Percentiles rank a stretch among this genome's conserved stretches.
Conservation (phyloP, 2,888 invertebrate species). For the Cylloceria caligata region DNA sequence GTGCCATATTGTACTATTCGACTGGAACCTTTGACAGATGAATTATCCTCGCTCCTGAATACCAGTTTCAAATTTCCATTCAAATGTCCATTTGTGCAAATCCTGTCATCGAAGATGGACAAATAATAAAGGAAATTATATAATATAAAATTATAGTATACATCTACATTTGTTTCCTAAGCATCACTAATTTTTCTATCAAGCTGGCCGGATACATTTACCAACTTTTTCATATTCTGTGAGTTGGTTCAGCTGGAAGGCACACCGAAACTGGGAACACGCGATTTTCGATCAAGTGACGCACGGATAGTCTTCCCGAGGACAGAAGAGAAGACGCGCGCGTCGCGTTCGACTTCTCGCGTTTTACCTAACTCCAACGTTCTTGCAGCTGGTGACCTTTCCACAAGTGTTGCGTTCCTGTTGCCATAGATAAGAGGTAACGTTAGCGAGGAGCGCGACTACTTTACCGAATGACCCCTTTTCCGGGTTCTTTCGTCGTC, state of each 20-base stretch:
- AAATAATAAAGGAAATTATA: neutral
- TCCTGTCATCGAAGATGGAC: neutral
- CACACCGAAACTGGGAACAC: conserved; percentile 31
- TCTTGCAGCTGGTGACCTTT: conserved; percentile 77
- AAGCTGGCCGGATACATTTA: conserved; percentile 3
- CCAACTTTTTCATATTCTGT: conserved; percentile 6
- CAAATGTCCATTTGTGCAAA: conserved; percentile 5
- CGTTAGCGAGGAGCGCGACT: conserved; percentile 75
- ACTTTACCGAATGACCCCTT: conserved; percentile 82
- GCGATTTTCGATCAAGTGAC: conserved; percentile 76
- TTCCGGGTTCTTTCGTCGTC: conserved; percentile 67
- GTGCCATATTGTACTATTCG: neutral
- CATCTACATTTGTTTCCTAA: neutral
- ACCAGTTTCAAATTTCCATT: neutral
- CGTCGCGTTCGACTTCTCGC: no score
- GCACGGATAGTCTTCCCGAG: conserved; percentile 69
- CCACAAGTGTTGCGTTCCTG: conserved; percentile 80
- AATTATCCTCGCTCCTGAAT: conserved; percentile 30
- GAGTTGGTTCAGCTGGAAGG: neutral
- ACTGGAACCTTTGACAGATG: conserved; percentile 37
- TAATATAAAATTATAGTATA: no score
- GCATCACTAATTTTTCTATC: neutral
- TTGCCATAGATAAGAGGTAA: conserved; percentile 81
- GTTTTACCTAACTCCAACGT: conserved; percentile 76
- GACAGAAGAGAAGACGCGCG: conserved; percentile 73